Evolutionary conservation across 2,113 vertebrate genomes (phyloP).

Genomic region (Petromus typicus): DNA sequence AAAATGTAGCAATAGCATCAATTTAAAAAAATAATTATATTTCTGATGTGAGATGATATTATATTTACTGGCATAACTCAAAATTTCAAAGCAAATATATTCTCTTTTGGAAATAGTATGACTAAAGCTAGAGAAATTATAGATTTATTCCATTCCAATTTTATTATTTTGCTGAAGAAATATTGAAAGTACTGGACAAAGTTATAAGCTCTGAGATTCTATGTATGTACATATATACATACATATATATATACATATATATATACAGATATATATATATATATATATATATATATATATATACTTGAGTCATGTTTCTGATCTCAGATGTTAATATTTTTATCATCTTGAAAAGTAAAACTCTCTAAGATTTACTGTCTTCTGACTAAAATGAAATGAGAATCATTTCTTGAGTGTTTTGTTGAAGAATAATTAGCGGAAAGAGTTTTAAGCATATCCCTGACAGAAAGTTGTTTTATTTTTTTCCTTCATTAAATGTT

Average conservation of each 20-base stretch:
- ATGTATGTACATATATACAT: no score
- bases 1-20: no score
- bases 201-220: not conserved
- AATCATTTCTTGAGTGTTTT: not conserved
- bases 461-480: not conserved
- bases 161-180: not conserved
- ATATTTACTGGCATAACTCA: not conserved
- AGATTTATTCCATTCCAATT: not conserved
- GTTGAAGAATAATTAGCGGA: not conserved
- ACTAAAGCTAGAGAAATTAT: slow-evolving; percentile 8
- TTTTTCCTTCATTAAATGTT: not conserved
- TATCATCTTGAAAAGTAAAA: not conserved
- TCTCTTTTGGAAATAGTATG: slow-evolving; percentile 47
- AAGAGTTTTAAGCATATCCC: not conserved
- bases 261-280: no score
- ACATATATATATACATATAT: no score
- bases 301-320: not conserved
- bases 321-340: not conserved
- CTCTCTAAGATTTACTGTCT: not conserved
- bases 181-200: not conserved
- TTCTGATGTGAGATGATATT: not conserved
- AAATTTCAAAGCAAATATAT: slow-evolving; percentile 34
- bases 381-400: not conserved
- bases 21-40: not conserved
- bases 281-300: no score